These are phyloP conservation scores for Phytoseiulus persimilis DNA, from an alignment of 2,888 invertebrate species.

Conservation along the genomic window DNA sequence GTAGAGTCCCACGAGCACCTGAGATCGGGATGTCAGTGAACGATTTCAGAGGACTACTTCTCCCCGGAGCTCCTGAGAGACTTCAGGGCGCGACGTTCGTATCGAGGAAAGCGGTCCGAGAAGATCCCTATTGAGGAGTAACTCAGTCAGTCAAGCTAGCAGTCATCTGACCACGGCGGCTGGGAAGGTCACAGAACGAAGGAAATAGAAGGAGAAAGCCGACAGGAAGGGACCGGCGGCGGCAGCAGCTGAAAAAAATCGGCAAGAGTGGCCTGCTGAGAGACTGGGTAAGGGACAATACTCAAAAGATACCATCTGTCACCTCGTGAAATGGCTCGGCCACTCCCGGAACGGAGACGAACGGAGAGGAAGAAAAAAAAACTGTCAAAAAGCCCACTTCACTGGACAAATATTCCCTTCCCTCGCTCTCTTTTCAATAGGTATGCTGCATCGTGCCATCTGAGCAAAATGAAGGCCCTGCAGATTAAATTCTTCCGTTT, in stretches of 20 bases:
- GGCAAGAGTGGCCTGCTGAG: background rate
- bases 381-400: background rate
- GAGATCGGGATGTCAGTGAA: background rate
- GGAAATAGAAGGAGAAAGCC: background rate
- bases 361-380: background rate
- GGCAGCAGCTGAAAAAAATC: background rate
- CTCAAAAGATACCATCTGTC: conserved; percentile 5
- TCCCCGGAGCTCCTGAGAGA: background rate
- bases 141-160: background rate
- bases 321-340: background rate
- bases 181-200: background rate
- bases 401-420: background rate
- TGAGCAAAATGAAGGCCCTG: background rate
- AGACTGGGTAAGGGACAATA: background rate
- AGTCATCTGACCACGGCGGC: background rate
- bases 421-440: background rate
- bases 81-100: background rate
- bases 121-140: background rate
- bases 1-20: background rate
- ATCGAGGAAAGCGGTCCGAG: background rate
- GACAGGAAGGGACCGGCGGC: background rate
- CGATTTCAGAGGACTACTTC: background rate
- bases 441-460: background rate
- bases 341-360: background rate
- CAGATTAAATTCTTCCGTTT: background rate